Conservation (phyloP, 2,797 vertebrate species). For the Graptemys geographica region DNA sequence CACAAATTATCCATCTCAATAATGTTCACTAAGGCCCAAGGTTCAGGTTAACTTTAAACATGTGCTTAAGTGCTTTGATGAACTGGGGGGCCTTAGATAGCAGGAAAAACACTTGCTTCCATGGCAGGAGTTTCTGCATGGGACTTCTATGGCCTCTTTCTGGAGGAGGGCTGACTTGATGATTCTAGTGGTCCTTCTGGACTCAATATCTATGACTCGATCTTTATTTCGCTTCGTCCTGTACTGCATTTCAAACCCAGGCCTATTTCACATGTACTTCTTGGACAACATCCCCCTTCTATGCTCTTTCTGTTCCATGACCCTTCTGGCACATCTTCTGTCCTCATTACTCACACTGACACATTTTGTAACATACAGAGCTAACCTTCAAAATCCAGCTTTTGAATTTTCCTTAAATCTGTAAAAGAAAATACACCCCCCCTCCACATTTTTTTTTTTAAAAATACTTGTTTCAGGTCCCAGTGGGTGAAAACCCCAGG, state of each 20-base stretch:
- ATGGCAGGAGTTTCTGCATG: slow-evolving; percentile 6
- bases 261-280: background rate
- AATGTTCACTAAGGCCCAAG: background rate
- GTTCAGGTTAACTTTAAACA: slow-evolving; percentile 43
- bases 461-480: background rate
- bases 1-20: background rate
- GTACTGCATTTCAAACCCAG: background rate
- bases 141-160: background rate
- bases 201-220: background rate
- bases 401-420: slow-evolving; percentile 38
- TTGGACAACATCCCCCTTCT: slow-evolving; percentile 42
- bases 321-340: slow-evolving; percentile 62
- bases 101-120: background rate
- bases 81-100: background rate
- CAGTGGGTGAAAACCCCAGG: background rate
- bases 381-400: slow-evolving; percentile 66
- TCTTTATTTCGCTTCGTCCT: slow-evolving; percentile 19
- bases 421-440: background rate
- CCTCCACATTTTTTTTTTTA: background rate
- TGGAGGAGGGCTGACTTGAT: background rate
- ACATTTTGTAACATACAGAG: slow-evolving; percentile 4
- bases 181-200: background rate
- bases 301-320: slow-evolving; percentile 71
- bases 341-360: slow-evolving; percentile 78
- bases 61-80: slow-evolving; percentile 18